Evolutionary conservation across 2,888 invertebrate genomes (phyloP), one percentile per base, ranked within the genome.

Genomic region (Platypus cylindrus): DNA sequence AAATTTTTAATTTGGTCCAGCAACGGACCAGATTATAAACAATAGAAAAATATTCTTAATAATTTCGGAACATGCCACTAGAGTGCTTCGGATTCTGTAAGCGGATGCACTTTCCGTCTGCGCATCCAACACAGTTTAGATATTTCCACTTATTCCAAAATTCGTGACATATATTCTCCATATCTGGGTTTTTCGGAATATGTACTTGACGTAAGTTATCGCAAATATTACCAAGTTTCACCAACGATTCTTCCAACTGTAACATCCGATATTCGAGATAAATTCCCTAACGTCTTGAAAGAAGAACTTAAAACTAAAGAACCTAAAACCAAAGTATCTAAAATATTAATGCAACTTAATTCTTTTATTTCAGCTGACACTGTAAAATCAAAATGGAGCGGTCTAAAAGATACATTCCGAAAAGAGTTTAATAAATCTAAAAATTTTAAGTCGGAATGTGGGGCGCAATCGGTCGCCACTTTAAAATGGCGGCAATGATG

Each of bases 251-350:
- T 26, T 14, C 26, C 33, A 26, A 33, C 25, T 7, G 26, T 33
- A 5, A 17, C 26, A 16, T 33, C 33, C 13, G 33, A 30, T 2
- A 33, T 32, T 25, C 26, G 17, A 33, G 20, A 30, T 15, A 23
- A 36, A 36, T 38, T 26, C 12, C 30, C 32, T 17, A 32, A 22
- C 20, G 28, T 36, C 32, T 32, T 39, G n/a, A 36, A 36, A 15
- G 39, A 38, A 13, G 30, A 30, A 12, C 34, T 35, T 11, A 35
- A 35, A 17, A 35, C 38, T 27, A 34, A 38, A 16, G 35, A 38
- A 15, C 35, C 30, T 20, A 11, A 37, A 37, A 29, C 3, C 5
- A 17, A 12, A 12, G 17, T 31, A 5, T 20, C 17, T 12, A 17
- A 24, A 11, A 24, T 24, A 11, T 24, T 12, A 11, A 24, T 27